Conservation (phyloP, 1,140 invertebrate species). For the Sogatella furcifera region DNA sequence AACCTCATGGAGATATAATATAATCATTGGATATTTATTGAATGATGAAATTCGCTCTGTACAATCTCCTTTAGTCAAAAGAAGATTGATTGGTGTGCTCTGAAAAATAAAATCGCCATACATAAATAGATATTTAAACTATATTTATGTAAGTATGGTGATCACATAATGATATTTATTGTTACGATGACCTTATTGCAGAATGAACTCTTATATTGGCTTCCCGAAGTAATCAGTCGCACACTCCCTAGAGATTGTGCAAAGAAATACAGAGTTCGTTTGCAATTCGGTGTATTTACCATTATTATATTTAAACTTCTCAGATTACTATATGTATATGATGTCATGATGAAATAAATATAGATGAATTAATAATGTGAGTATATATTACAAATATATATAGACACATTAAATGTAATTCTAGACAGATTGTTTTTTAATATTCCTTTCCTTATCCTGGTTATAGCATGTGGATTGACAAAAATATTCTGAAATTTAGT, state of each 20-base stretch:
- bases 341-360: neutral
- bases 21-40: slow-evolving; percentile 1
- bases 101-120: slow-evolving; percentile 9
- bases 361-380: neutral
- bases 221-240: slow-evolving; percentile 11
- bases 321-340: slow-evolving; percentile 3
- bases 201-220: slow-evolving; percentile 12
- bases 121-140: slow-evolving; percentile 13
- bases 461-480: too few species aligned
- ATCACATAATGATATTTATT: too few species aligned
- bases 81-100: slow-evolving; percentile 11
- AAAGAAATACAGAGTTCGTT: slow-evolving; percentile 11
- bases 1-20: slow-evolving; percentile 12
- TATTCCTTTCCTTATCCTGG: neutral
- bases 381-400: neutral
- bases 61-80: slow-evolving; percentile 18
- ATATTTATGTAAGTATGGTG: slow-evolving; percentile 9
- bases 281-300: slow-evolving; percentile 4
- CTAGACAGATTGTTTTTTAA: neutral
- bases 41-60: slow-evolving; percentile 8
- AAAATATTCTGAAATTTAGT: too few species aligned
- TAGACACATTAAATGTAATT: neutral
- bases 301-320: slow-evolving; percentile 1
- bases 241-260: neutral
- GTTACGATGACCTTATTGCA: slow-evolving; percentile 8